Conservation (phyloP, 30 jellyfish, hydroid and myxozoan genomes). For the Cassiopea xamachana region DNA sequence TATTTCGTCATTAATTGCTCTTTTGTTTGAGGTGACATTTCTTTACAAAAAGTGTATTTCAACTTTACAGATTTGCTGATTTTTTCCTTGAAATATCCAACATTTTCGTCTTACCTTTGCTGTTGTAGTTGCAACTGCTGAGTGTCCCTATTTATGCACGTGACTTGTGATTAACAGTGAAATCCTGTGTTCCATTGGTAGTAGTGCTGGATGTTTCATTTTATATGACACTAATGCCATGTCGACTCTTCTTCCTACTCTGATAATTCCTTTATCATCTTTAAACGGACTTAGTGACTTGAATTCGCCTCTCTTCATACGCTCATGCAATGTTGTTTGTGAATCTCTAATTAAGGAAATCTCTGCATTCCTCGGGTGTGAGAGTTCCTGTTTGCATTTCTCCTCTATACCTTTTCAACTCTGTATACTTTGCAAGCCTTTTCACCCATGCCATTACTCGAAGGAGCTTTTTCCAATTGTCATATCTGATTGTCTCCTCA, state of each 20-base stretch:
- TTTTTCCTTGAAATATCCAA: slow-evolving; percentile 53
- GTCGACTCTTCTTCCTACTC: slow-evolving; percentile 71
- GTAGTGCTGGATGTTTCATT: slow-evolving; percentile 63
- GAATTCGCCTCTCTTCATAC: slow-evolving; percentile 55
- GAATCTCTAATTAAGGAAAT: slow-evolving; percentile 58
- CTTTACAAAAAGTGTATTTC: slow-evolving; percentile 52
- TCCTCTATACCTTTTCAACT: slow-evolving; percentile 6
- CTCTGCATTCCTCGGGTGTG: slow-evolving; percentile 69
- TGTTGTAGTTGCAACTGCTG: slow-evolving; percentile 65
- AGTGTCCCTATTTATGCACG: slow-evolving; percentile 50
- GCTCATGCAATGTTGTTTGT: slow-evolving; percentile 60
- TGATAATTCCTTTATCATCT: slow-evolving; percentile 13
- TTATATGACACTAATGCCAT: slow-evolving; percentile 64
- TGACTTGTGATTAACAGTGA: slow-evolving; percentile 43
- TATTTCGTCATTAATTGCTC: slow-evolving; percentile 62
- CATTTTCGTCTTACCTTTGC: slow-evolving; percentile 58
- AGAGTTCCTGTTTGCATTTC: slow-evolving; percentile 36
- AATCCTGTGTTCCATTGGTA: neutral
- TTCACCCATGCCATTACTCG: slow-evolving; percentile 63
- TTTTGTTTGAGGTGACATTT: slow-evolving; percentile 58
- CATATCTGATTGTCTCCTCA: slow-evolving; percentile 28
- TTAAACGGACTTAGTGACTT: slow-evolving; percentile 54
- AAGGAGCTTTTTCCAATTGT: slow-evolving; percentile 60
- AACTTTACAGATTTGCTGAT: slow-evolving; percentile 63
- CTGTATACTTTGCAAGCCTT: slow-evolving; percentile 48